These are phyloP conservation scores for Pedionomus torquatus DNA, from an alignment of 2,113 vertebrate species.

Conservation along the genomic window DNA sequence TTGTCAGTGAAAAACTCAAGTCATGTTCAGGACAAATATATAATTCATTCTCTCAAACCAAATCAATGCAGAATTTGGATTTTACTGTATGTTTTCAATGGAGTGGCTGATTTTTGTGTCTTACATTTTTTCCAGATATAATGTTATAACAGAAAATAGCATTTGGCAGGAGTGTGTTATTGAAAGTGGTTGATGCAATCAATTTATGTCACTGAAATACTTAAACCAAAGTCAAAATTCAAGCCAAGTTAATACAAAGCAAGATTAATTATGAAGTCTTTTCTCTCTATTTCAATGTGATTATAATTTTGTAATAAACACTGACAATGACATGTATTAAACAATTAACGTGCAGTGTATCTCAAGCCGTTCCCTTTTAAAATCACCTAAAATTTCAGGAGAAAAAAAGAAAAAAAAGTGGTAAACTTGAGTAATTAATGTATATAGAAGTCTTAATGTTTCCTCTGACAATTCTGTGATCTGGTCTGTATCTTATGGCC, in stretches of 20 bases:
- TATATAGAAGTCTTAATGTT: not conserved
- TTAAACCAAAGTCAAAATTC: not conserved
- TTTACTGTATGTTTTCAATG: not conserved
- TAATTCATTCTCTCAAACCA: not conserved
- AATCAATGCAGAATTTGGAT: not conserved
- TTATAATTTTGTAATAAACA: not conserved
- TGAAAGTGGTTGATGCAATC: not conserved
- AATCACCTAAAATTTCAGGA: rapidly evolving
- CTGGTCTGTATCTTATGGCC: not conserved
- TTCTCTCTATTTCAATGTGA: not conserved
- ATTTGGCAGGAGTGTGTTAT: not conserved
- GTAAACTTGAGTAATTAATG: not conserved
- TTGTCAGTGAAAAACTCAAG: not conserved
- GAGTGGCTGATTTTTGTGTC: not conserved
- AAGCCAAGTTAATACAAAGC: not conserved
- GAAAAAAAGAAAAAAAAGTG: not conserved
- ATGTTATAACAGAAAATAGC: not conserved
- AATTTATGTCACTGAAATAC: not conserved
- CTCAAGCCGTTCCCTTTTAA: not conserved
- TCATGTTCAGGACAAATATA: not conserved
- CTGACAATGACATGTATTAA: not conserved
- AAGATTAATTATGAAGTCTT: not conserved
- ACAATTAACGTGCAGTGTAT: rapidly evolving
- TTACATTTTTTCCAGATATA: not conserved
- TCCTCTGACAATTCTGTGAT: not conserved